Percentiles rank a stretch among this genome's conserved stretches.
Conservation (phyloP, 2,797 vertebrate genomes). For the Typhlichthys subterraneus region DNA sequence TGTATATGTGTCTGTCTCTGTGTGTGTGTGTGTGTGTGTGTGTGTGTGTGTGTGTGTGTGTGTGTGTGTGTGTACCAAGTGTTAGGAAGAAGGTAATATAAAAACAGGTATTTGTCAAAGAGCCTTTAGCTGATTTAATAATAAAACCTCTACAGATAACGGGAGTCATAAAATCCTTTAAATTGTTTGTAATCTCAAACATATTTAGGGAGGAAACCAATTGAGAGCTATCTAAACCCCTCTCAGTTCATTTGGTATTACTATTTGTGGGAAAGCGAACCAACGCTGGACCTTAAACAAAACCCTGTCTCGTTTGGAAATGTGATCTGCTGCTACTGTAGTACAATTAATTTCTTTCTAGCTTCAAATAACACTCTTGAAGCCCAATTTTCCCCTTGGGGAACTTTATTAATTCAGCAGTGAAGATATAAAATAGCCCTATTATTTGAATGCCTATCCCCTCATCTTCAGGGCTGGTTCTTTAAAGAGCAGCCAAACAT, state of each 20-base stretch:
- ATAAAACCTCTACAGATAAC: not conserved
- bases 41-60: not conserved
- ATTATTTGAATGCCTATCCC: not conserved
- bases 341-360: slow-evolving; percentile 7
- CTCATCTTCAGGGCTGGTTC: not conserved
- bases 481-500: no score
- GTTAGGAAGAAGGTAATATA: not conserved
- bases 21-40: not conserved
- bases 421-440: slow-evolving; percentile 8
- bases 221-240: not conserved
- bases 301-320: not conserved
- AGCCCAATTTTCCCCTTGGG: slow-evolving; percentile 13
- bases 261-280: not conserved
- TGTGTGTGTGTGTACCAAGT: not conserved
- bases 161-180: not conserved
- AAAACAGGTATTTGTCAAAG: not conserved
- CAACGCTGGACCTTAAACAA: not conserved
- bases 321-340: not conserved
- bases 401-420: slow-evolving; percentile 10
- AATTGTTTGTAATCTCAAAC: not conserved
- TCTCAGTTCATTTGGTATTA: slow-evolving; percentile 1
- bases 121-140: not conserved
- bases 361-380: slow-evolving; percentile 3
- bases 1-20: no score
- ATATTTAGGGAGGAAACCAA: not conserved